Evolutionary conservation across 30 jellyfish, hydroid and myxozoan genomes (phyloP), one percentile per base, ranked within the genome.

Genomic region (Sanderia malayensis): DNA sequence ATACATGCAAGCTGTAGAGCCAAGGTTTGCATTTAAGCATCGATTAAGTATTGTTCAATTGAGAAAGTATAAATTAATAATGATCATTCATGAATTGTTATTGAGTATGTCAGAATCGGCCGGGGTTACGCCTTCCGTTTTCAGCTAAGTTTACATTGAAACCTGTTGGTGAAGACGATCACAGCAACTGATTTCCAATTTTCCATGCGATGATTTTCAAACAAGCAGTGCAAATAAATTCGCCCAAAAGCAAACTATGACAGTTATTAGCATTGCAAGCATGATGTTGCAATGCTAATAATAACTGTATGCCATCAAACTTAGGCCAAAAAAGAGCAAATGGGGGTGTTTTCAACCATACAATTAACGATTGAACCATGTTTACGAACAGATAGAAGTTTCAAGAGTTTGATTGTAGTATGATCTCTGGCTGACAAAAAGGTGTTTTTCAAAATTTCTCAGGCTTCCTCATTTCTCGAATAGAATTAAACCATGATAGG

Each of bases 211-310:
- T 49, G 3, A 49, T 19, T 49, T 49, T 19, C 23, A 15, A 4
- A 18, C 64, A 49, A 49, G 64, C 64, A 4, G 64, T 49, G 64
- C 24, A 49, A 49, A 49, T 49, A 49, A 24, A 4, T 19, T 49
- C 18, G 18, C 6, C 13, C 10, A 37, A 37, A 37, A 37, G 6
- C 13, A 6, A 37, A 13, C 6, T 37, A 37, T 4, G 52, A 37
- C 6, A 37, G 10, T 6, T 37, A 37, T 37, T 37, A 37, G 13
- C 52, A 37, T 37, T 13, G 6, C 13, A 4, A 37, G 10, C 6
- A 4, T 4, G 52, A 37, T 37, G 10, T 4, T 4, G 52, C 52
- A 13, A 37, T 6, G 52, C 13, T 6, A 37, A 37, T 13, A 37
- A 37, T n/a, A n/a, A n/a, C n/a, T n/a, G n/a, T n/a, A n/a, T n/a